Base-by-base conservation (phyloP, 2,797 vertebrate genomes). In the Epinephelus coioides region DNA sequence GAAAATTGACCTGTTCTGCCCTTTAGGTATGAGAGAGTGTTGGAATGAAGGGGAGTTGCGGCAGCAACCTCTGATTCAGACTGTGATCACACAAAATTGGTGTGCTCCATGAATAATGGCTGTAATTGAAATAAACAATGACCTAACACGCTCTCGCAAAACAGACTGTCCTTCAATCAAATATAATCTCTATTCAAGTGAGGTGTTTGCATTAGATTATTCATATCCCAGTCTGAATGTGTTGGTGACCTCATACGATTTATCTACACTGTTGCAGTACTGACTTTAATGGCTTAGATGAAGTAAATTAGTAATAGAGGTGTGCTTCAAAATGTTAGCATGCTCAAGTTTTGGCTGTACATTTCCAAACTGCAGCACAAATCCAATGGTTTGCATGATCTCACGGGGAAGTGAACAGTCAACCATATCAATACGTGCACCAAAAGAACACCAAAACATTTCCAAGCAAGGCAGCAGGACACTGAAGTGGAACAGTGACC, bases 401-500 rank as follows among this genome's bases (percentile, higher is more conserved):
- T 47, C 38, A 46, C n/a, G 71, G 34, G 23, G 38, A 75, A 65
- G 18, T 54, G 23, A 88, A 68, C 76, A 34, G 15, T 66, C 25
- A 30, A 34, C 60, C 59, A 53, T 19, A 73, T 66, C 55, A 76
- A 21, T 34, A 8, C 25, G 66, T 57, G 43, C 30, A 78, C 77
- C 46, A 73, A 68, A 59, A 78, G 19, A 54, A 63, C 69, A 30
- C 46, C 61, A 65, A 54, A 78, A 78, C 15, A 63, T 68, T 64
- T 59, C 21, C 43, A 54, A 68, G 76, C 83, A 78, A 18, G 46
- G 67, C 27, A 54, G 30, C 19, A 5, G 69, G 34, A 84, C 69
- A 66, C 53, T 82, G 51, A 79, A 78, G 87, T 89, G 84, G 81
- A 91, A 90, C 86, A 80, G 53, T 69, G 79, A 85, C 89, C 92